Evolutionary conservation across 2,797 vertebrate species (phyloP).

Genomic region (Leucoraja ocellata): DNA sequence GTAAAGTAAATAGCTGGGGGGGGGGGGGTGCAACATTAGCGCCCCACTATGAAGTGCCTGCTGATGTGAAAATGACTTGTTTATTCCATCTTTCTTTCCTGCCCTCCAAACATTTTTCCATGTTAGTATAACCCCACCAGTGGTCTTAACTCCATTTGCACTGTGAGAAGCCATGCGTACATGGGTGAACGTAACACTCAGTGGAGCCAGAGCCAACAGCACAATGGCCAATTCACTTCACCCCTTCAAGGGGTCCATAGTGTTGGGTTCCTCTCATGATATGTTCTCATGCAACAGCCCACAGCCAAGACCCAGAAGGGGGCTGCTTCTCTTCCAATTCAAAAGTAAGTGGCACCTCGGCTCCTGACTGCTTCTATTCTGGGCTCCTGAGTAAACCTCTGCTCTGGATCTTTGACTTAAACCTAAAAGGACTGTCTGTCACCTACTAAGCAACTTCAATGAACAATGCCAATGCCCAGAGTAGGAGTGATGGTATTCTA

Average conservation of each 20-base stretch:
- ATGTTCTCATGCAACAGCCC: background rate
- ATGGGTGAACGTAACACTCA: background rate
- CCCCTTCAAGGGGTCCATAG: background rate
- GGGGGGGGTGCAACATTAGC: too few species aligned
- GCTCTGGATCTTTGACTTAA: too few species aligned
- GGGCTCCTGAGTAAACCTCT: background rate
- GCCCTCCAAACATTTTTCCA: too few species aligned
- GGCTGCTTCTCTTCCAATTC: background rate
- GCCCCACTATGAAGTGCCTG: too few species aligned
- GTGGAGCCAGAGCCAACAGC: background rate
- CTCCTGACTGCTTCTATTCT: background rate
- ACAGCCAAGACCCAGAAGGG: background rate
- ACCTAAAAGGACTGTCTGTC: background rate
- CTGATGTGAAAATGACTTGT: too few species aligned
- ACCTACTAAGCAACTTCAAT: background rate
- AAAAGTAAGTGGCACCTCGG: background rate
- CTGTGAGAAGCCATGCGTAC: background rate
- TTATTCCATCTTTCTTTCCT: too few species aligned
- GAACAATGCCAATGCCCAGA: background rate
- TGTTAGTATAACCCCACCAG: background rate
- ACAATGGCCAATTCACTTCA: background rate
- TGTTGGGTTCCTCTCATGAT: too few species aligned
- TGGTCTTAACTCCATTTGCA: background rate
- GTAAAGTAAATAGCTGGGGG: too few species aligned
- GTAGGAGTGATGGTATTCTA: background rate